phyloP scores from a whole-genome alignment of 2,888 invertebrate species.

The Agrochola litura region DNA sequence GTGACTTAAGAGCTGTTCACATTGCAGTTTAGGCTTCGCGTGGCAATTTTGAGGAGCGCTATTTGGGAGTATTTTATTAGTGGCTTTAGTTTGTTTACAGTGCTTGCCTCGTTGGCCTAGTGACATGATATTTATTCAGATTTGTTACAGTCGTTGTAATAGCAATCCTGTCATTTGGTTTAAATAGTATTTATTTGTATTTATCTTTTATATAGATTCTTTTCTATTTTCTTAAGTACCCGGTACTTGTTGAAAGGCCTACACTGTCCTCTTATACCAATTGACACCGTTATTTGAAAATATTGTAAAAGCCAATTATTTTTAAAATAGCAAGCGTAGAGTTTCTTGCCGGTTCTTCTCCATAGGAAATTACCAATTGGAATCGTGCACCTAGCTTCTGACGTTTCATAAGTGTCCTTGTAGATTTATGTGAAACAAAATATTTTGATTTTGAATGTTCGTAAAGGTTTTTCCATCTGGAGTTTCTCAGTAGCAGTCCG shows the following conservation, averaged over 20 bases:
- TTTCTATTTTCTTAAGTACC: background rate
- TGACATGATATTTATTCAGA: no score
- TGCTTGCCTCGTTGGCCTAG: background rate
- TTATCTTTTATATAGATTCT: background rate
- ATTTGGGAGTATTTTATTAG: background rate
- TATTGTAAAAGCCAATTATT: background rate
- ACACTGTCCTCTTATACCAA: no score
- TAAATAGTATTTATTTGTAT: no score
- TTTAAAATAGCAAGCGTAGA: background rate
- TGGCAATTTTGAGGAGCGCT: background rate
- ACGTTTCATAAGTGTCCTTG: background rate
- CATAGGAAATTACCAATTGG: background rate
- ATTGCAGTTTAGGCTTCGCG: constrained; percentile 9
- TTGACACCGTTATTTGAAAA: no score
- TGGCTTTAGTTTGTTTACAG: background rate
- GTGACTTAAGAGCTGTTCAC: constrained; percentile 26
- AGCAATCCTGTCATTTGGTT: no score
- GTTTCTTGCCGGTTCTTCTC: background rate
- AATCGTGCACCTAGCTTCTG: background rate
- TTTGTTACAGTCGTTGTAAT: no score
- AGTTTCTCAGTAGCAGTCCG: background rate
- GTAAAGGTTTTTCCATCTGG: background rate
- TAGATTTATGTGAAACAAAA: background rate
- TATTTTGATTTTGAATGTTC: background rate
- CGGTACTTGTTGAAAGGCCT: background rate